Evolutionary conservation across 2,888 invertebrate genomes (phyloP), one percentile per base, ranked within the genome.

Genomic region (Bombylius major): DNA sequence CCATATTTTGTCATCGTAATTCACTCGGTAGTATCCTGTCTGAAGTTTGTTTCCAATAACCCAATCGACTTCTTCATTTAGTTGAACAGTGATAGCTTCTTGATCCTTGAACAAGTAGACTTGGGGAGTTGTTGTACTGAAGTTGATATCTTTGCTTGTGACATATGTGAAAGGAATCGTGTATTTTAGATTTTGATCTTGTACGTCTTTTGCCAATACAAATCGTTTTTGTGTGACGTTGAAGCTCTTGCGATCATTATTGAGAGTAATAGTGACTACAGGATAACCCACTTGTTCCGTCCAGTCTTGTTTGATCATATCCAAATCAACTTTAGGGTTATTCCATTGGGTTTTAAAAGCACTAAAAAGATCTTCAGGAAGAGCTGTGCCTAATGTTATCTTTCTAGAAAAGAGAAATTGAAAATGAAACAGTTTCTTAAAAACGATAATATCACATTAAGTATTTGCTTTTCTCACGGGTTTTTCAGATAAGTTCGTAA

Each of bases 1-100:
- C 80, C 87, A 84, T 67, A 87, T 87, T 0, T 71, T 69, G 0
- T 66, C 65, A 52, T 89, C 86, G 61, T 89, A 89, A 65, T 85
- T 82, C 3, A 86, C 83, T 65, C 86, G 76, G 70, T 82, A 86
- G 67, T 71, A 67, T 7, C 72, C 69, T 1, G 70, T 71, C 56
- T 71, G 69, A 49, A 73, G 69, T 12, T 71, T 71, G 54, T 74
- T 74, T 0, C 69, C 65, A 36, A 74, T 65, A 31, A 74, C 44
- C 73, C 73, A 74, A 56, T 74, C 73, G 4, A 62, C 53, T 8
- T 62, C 60, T 2, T 36, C 23, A 8, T 52, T 46, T 5, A 53
- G 32, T 5, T 9, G 5, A 48, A 9, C 34, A 5, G 12, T 45
- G 45, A 32, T 45, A 9, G 31, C 36, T 7, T 8, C 23, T 33